phyloP scores from a whole-genome alignment of 1,140 invertebrate genomes.

The Whitmania pigra region DNA sequence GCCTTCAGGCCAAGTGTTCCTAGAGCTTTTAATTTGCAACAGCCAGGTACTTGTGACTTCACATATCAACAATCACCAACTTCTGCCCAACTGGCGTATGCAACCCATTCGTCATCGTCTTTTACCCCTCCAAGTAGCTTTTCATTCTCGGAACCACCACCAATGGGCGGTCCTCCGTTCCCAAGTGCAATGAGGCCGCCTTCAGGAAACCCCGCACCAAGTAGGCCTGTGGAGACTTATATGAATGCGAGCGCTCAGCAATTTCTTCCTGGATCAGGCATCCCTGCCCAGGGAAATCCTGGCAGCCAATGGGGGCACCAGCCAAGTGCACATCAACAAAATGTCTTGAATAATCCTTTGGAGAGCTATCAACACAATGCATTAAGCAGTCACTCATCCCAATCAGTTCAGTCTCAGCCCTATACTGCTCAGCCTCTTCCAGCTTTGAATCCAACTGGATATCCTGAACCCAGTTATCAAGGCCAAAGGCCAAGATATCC shows the following conservation, averaged over 20 bases:
- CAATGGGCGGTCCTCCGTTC: background rate
- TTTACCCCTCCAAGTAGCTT: background rate
- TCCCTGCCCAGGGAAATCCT: slow-evolving; percentile 9
- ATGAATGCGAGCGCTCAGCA: slow-evolving; percentile 5
- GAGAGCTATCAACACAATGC: no score
- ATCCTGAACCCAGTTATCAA: background rate
- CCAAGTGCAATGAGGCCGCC: background rate
- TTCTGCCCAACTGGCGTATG: no score
- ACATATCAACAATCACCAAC: background rate
- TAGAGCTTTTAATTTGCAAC: background rate
- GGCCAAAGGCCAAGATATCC: background rate
- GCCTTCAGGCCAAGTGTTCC: background rate
- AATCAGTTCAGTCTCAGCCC: slow-evolving; percentile 26
- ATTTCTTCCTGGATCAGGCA: no score
- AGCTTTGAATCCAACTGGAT: background rate
- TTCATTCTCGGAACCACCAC: background rate
- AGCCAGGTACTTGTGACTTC: background rate
- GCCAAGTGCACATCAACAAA: no score
- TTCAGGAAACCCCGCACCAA: background rate
- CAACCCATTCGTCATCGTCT: background rate
- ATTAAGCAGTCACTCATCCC: slow-evolving; percentile 17
- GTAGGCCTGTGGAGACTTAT: background rate
- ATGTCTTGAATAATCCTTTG: no score
- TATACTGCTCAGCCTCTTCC: slow-evolving; percentile 30
- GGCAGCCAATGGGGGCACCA: slow-evolving; percentile 24